A percentile compares a stretch with the other conserved stretches of the same genome.
These are phyloP conservation scores for Cecidostiba fungosa DNA, from an alignment of 2,888 invertebrate species.

Conservation along the genomic window DNA sequence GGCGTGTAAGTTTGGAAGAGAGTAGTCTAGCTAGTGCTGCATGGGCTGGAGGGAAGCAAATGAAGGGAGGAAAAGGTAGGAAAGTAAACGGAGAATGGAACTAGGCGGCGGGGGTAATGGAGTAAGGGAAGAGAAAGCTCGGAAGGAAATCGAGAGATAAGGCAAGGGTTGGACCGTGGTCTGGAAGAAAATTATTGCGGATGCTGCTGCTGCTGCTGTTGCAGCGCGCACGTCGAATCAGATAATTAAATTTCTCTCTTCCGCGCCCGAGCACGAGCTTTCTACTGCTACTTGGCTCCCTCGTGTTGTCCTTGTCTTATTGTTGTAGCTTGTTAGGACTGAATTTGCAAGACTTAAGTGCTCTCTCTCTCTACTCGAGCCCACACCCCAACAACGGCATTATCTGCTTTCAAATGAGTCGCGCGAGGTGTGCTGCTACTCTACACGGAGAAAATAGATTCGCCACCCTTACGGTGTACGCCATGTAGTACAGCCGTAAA, in stretches of 20 bases:
- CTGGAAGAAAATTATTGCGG: conserved; percentile 71
- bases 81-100: conserved; percentile 56
- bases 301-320: conserved; percentile 64
- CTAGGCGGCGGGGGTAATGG: conserved; percentile 36
- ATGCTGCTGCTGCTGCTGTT: conserved; percentile 60
- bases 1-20: conserved; percentile 49
- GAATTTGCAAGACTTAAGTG: conserved; percentile 58
- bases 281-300: conserved; percentile 26
- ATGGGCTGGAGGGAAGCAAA: conserved; percentile 10
- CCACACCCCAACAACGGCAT: conserved; percentile 1
- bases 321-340: conserved; percentile 58
- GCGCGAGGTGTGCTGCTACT: neutral
- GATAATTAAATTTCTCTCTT: conserved; percentile 73
- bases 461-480: no score
- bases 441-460: no score
- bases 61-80: conserved; percentile 43
- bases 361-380: neutral
- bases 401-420: conserved; percentile 47
- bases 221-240: conserved; percentile 68
- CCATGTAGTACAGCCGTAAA: no score
- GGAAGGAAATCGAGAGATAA: conserved; percentile 37
- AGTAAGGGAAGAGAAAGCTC: conserved; percentile 29
- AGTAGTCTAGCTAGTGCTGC: neutral
- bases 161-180: conserved; percentile 57
- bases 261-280: neutral